These are phyloP conservation scores for Drosophila suzukii DNA, from an alignment of 1,140 invertebrate species.

Conservation along the genomic window DNA sequence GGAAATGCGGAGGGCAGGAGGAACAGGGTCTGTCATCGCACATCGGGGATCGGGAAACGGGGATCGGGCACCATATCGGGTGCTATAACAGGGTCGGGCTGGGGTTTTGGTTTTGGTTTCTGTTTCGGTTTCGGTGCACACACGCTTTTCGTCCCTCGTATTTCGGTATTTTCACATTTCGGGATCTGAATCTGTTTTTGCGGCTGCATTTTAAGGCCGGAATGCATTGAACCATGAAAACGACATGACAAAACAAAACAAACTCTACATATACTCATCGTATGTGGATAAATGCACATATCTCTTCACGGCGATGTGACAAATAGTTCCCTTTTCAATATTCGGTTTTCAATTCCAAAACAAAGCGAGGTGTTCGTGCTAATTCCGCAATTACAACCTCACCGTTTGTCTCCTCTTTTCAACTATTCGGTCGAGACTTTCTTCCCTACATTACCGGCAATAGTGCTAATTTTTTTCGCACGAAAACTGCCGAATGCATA, in stretches of 20 bases:
- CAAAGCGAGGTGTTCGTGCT: conserved; percentile 66
- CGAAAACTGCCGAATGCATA: conserved; percentile 35
- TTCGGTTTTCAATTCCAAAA: conserved; percentile 46
- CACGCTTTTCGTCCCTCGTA: neutral
- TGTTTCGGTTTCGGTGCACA: conserved; percentile 17
- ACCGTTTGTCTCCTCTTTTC: neutral
- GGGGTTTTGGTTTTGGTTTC: conserved; percentile 8
- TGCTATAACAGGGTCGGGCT: conserved; percentile 22
- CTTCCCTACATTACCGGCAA: neutral
- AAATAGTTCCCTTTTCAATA: conserved; percentile 43
- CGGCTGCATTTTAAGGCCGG: conserved; percentile 31
- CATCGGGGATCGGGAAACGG: neutral
- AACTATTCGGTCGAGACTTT: neutral
- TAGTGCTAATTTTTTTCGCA: conserved; percentile 73
- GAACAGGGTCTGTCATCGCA: conserved; percentile 8
- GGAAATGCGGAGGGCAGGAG: conserved; percentile 29
- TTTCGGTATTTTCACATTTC: conserved; percentile 25
- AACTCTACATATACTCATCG: conserved; percentile 68
- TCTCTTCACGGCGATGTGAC: conserved; percentile 47
- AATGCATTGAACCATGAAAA: conserved; percentile 80
- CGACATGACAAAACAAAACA: conserved; percentile 84
- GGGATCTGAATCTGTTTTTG: conserved; percentile 40
- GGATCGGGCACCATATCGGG: neutral
- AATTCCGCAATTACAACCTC: conserved; percentile 70
- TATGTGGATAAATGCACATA: conserved; percentile 4